These are phyloP conservation scores for Brachionus plicatilis DNA, from an alignment of 1,140 invertebrate species.

Conservation along the genomic window DNA sequence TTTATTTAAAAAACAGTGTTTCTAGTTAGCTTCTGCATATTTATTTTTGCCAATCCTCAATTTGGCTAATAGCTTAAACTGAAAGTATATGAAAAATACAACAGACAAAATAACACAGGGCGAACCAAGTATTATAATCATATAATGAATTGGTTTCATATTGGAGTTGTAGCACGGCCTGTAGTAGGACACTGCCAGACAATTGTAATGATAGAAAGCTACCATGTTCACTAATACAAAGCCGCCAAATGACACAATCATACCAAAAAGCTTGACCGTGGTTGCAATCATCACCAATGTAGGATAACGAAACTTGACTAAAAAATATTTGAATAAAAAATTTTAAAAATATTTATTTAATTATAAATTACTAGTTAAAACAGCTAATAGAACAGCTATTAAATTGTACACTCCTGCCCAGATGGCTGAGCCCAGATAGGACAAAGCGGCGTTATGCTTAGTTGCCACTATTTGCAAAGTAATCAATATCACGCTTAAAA, in stretches of 20 bases:
- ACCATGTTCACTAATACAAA: constrained; percentile 23
- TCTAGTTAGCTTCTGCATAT: background rate
- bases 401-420: constrained; percentile 36
- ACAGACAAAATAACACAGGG: constrained; percentile 28
- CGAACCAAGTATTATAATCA: constrained; percentile 36
- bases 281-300: constrained; percentile 11
- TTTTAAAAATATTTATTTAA: background rate
- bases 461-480: constrained; percentile 14
- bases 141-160: constrained; percentile 37
- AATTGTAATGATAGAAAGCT: constrained; percentile 39
- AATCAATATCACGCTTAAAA: constrained; percentile 3
- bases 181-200: constrained; percentile 25
- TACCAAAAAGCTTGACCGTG: constrained; percentile 32
- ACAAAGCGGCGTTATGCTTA: constrained; percentile 20
- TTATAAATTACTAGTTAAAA: constrained; percentile 4
- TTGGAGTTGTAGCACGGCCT: constrained; percentile 31
- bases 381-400: background rate
- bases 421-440: constrained; percentile 21
- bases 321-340: background rate
- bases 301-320: constrained; percentile 19
- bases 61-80: background rate
- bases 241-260: constrained; percentile 31
- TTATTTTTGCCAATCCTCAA: background rate
- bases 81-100: constrained; percentile 35
- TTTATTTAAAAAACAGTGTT: background rate